A percentile compares a stretch with the other conserved stretches of the same genome.
Conservation (phyloP, 2,888 invertebrate genomes). For the Norana najaformis region DNA sequence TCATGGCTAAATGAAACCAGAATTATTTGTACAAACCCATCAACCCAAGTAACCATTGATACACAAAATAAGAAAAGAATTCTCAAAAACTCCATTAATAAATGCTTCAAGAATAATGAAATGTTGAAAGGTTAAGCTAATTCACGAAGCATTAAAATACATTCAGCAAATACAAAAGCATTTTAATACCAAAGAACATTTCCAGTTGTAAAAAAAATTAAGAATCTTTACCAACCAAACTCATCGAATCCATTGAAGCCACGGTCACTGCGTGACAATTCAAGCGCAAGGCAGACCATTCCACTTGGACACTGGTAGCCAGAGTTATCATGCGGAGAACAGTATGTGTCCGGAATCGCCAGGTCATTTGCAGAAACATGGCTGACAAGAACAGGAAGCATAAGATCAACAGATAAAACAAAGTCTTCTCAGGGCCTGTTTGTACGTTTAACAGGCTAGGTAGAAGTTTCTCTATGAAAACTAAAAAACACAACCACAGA, state of each 20-base stretch:
- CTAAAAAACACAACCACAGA: background rate
- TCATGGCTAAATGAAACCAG: background rate
- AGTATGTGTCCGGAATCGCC: constrained; percentile 98
- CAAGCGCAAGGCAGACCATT: constrained; percentile 93
- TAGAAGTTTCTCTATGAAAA: background rate
- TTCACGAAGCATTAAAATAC: background rate
- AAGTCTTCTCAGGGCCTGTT: background rate
- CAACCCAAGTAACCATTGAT: background rate
- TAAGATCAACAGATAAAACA: background rate
- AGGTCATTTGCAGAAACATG: constrained; percentile 88
- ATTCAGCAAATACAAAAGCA: background rate
- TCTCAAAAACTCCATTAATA: background rate
- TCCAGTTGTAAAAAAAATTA: background rate
- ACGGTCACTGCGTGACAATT: constrained; percentile 83
- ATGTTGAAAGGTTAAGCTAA: background rate
- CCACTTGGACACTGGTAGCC: constrained; percentile 95
- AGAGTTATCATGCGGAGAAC: constrained; percentile 78
- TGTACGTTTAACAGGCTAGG: background rate
- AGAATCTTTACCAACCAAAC: constrained; percentile 81
- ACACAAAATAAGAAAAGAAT: background rate
- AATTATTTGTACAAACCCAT: background rate
- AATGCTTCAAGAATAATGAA: background rate
- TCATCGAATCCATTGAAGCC: constrained; percentile 99
- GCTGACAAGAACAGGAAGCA: constrained; percentile 63
- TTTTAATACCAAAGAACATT: background rate